Percentiles rank a stretch among this genome's conserved stretches.
Conservation (phyloP, 2,797 vertebrate species). For the Cyclura pinguis region DNA sequence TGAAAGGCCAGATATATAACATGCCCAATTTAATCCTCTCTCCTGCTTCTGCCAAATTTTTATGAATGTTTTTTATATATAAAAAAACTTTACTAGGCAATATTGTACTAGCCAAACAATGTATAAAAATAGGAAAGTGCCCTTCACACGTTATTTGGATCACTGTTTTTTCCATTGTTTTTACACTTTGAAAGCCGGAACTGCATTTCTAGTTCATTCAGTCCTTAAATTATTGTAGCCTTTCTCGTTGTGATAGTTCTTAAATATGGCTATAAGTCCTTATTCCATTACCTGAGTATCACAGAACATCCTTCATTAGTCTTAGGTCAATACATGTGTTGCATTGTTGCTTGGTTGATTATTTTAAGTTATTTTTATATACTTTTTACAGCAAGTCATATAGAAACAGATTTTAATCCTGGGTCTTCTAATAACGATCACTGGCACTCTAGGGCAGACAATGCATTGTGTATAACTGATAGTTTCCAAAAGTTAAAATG, state of each 20-base stretch:
- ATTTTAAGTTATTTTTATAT: too few relatives aligned
- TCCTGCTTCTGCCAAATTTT: conserved; percentile 46
- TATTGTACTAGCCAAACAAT: conserved; percentile 35
- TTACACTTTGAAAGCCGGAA: conserved; percentile 47
- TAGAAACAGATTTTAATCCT: not conserved
- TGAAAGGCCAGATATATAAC: conserved; percentile 3
- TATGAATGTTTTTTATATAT: not conserved
- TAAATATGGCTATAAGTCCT: conserved; percentile 17
- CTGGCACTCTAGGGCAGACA: not conserved
- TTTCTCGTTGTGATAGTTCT: not conserved
- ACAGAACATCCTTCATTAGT: conserved; percentile 4
- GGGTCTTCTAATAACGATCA: not conserved
- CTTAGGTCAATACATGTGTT: not conserved
- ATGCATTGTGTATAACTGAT: not conserved
- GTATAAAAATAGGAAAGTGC: not conserved
- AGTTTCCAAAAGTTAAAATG: not conserved
- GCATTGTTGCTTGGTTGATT: not conserved
- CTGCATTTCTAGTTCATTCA: conserved; percentile 18
- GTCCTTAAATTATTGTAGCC: not conserved
- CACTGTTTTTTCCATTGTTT: not conserved
- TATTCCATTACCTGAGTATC: not conserved
- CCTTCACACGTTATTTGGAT: not conserved
- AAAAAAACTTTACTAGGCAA: conserved; percentile 50
- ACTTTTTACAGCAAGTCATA: not conserved
- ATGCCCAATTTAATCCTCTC: conserved; percentile 43